These are phyloP conservation scores for Nudaria mundana DNA, from an alignment of 2,888 invertebrate genomes.

Conservation along the genomic window DNA sequence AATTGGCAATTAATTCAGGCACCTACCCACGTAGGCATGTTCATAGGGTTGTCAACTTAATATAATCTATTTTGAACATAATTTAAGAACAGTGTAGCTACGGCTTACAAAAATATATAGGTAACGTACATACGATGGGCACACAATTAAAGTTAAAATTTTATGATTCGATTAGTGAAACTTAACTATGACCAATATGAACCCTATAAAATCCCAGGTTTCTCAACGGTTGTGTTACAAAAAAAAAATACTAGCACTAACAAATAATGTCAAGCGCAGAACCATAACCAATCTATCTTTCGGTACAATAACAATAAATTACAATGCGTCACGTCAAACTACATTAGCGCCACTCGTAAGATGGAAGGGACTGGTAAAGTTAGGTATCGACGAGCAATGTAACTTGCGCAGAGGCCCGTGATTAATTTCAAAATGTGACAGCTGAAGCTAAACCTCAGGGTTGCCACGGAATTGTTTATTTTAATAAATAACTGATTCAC, in stretches of 20 bases:
- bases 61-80: not conserved
- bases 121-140: too few relatives aligned
- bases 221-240: too few relatives aligned
- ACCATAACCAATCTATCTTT: constrained; percentile 34
- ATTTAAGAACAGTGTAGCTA: too few relatives aligned
- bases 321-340: constrained; percentile 29
- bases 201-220: too few relatives aligned
- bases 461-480: not conserved
- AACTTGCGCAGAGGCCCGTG: constrained; percentile 23
- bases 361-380: constrained; percentile 15
- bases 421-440: constrained; percentile 31
- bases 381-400: constrained; percentile 32
- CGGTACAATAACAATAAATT: constrained; percentile 30
- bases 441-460: constrained; percentile 14
- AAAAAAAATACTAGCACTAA: too few relatives aligned
- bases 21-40: not conserved
- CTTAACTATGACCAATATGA: too few relatives aligned
- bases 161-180: too few relatives aligned
- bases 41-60: constrained; percentile 5
- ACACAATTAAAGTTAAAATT: too few relatives aligned
- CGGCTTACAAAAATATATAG: too few relatives aligned
- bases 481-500: too few relatives aligned
- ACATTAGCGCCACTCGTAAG: constrained; percentile 22
- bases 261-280: constrained; percentile 15
- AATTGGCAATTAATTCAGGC: constrained; percentile 15